Conservation (phyloP, 2,888 invertebrate species). For the Scotopteryx bipunctaria region DNA sequence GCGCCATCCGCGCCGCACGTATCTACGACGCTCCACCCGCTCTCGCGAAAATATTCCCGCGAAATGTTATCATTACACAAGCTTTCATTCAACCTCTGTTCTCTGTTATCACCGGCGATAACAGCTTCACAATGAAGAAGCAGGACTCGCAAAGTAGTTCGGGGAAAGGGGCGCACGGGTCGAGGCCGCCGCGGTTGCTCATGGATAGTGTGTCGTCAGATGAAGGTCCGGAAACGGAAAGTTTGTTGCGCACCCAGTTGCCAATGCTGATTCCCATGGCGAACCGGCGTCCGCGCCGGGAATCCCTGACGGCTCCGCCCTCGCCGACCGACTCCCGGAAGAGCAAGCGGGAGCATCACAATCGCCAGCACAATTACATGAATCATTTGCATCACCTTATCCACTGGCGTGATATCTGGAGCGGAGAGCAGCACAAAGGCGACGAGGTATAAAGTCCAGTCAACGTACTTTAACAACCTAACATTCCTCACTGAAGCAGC, state of each 20-base stretch:
- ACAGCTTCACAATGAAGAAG: constrained; percentile 62
- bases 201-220: constrained; percentile 76
- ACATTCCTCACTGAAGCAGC: constrained; percentile 38
- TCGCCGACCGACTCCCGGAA: constrained; percentile 77
- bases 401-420: constrained; percentile 79
- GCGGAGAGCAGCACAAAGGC: constrained; percentile 72
- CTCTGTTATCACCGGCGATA: constrained; percentile 45
- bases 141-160: constrained; percentile 60
- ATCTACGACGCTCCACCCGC: constrained; percentile 36
- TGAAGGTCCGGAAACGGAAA: constrained; percentile 75
- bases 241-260: constrained; percentile 61
- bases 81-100: constrained; percentile 41
- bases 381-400: constrained; percentile 76
- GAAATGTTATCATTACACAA: constrained; percentile 60
- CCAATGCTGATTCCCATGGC: constrained; percentile 58
- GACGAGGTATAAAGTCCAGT: constrained; percentile 65
- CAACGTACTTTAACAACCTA: constrained; percentile 30
- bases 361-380: constrained; percentile 71
- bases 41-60: constrained; percentile 43
- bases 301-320: constrained; percentile 77
- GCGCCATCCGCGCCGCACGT: constrained; percentile 59
- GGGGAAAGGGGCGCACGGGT: constrained; percentile 51
- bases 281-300: constrained; percentile 53
- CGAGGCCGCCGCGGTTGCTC: constrained; percentile 63
- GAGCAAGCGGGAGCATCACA: constrained; percentile 62